These are phyloP conservation scores for Lacanobia oleracea DNA, from an alignment of 2,888 invertebrate genomes.

Conservation along the genomic window DNA sequence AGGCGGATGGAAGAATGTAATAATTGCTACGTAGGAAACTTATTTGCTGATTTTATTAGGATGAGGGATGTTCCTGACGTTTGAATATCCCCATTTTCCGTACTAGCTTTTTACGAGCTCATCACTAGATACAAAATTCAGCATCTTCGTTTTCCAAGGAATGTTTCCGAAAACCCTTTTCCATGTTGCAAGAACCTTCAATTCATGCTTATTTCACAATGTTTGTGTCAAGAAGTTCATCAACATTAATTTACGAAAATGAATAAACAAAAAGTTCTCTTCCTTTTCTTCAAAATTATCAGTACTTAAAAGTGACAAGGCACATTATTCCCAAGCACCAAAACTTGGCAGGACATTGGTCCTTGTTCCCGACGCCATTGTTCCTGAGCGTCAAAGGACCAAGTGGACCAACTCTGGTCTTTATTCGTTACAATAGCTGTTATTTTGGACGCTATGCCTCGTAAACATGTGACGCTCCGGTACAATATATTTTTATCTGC, in stretches of 20 bases:
- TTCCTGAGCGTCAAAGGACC: slow-evolving; percentile 25
- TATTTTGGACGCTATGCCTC: slow-evolving; percentile 67
- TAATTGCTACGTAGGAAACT: neutral
- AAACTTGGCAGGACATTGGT: slow-evolving; percentile 37
- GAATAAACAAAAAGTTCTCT: neutral
- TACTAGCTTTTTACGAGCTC: neutral
- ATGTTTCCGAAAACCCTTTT: neutral
- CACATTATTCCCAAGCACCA: neutral
- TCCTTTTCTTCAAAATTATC: neutral
- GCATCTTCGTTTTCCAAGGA: neutral
- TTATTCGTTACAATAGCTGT: slow-evolving; percentile 62
- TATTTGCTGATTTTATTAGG: neutral
- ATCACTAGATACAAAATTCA: neutral
- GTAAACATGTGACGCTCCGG: slow-evolving; percentile 59
- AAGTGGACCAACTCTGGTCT: slow-evolving; percentile 33
- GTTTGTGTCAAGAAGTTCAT: neutral
- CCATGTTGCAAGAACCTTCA: neutral
- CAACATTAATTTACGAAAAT: neutral
- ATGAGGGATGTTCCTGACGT: neutral
- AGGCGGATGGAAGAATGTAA: neutral
- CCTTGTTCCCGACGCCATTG: slow-evolving; percentile 40
- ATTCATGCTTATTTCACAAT: neutral
- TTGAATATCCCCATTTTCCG: neutral
- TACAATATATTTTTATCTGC: slow-evolving; percentile 66
- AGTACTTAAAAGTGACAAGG: slow-evolving; percentile 22